Evolutionary conservation across 2,888 invertebrate genomes (phyloP), one percentile per base, ranked within the genome.

Genomic region (Aethes cnicana): DNA sequence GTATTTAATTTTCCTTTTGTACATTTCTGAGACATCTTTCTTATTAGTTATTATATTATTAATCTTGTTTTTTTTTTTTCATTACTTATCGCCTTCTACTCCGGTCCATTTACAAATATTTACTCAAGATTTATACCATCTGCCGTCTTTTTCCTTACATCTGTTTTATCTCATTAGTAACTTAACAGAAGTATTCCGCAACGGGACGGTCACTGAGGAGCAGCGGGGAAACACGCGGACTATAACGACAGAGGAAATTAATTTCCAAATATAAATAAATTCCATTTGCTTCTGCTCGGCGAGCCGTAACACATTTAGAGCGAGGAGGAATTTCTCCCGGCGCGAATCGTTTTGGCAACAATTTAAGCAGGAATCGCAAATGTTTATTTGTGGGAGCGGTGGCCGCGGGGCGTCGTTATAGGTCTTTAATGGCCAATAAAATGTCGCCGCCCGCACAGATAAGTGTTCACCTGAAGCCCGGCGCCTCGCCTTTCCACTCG

Each of bases 391-490:
- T 78, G 72, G 72, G 69, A 75, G 73, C 68, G 72, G 76, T 81
- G 76, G 70, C 73, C 72, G 65, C 61, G 72, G 77, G 74, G 74
- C 71, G 69, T 82, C 84, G 82, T 86, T 86, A 86, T 77, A 76
- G 81, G 77, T 83, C 74, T 81, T 82, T 84, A 86, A 86, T 84
- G 79, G 79, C 79, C 84, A 84, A 85, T 86, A 84, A 85, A 84
- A 76, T 81, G 84, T 83, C 85, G 81, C 73, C 84, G 77, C 75
- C 69, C 72, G 72, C 67, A 58, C 69, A 76, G 80, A 78, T 80
- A 81, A 76, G 74, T 75, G 75, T 75, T 72, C 77, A 84, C 83
- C 83, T 83, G 72, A 75, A 65, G 63, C 66, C 37, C 53, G 52
- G 60, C 64, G 64, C 49, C 47, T 20, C 36, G 43, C 23, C 37